These are phyloP conservation scores for Boulengeromyrus knoepffleri DNA, from an alignment of 2,113 vertebrate species.

Conservation along the genomic window DNA sequence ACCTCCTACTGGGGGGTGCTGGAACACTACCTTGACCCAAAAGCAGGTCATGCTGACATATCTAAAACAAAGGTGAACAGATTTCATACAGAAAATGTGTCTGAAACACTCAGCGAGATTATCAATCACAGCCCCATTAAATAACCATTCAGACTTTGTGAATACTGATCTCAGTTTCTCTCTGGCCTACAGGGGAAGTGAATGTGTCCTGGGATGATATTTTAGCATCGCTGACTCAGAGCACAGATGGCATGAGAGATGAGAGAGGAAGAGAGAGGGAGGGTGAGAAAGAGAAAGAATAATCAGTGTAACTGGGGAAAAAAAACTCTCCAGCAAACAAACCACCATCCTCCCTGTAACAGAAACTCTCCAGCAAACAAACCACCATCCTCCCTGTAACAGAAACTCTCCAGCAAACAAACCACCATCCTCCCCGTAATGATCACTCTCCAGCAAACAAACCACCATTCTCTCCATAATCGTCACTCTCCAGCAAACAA, in stretches of 20 bases:
- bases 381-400: neutral
- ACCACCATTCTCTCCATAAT: neutral
- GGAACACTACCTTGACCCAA: neutral
- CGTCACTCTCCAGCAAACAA: neutral
- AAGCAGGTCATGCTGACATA: neutral
- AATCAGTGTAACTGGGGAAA: neutral
- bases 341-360: neutral
- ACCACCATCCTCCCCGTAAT: neutral
- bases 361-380: neutral
- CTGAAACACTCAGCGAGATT: neutral
- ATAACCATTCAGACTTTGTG: neutral
- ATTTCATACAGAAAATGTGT: neutral
- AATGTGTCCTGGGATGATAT: neutral
- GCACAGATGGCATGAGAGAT: constrained; percentile 11
- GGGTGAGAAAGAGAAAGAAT: neutral
- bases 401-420: neutral
- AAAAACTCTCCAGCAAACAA: neutral
- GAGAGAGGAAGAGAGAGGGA: neutral
- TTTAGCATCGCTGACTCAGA: constrained; percentile 12
- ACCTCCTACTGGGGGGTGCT: neutral
- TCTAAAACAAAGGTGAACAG: neutral
- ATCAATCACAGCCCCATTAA: neutral
- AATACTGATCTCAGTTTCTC: neutral
- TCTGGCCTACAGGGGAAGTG: neutral
- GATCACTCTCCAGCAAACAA: neutral